Conservation (phyloP, 2,797 vertebrate species). For the Halcyon badia region DNA sequence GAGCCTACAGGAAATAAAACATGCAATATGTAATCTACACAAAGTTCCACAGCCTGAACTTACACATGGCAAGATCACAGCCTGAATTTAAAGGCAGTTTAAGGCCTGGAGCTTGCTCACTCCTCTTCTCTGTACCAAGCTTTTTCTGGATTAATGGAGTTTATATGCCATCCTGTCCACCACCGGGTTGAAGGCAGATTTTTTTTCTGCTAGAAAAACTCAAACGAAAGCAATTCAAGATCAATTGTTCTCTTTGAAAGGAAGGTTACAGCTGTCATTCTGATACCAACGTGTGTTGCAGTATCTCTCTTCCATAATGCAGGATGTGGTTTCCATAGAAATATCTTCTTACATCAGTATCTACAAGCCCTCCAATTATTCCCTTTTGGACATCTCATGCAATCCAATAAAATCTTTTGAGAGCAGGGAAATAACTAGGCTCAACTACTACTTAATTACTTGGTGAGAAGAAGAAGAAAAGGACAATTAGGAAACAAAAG, state of each 20-base stretch:
- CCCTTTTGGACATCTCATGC: background rate
- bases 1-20: background rate
- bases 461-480: conserved; percentile 2
- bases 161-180: background rate
- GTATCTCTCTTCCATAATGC: conserved; percentile 29
- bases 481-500: conserved; percentile 5
- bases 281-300: background rate
- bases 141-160: background rate
- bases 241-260: background rate
- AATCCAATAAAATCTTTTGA: background rate
- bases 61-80: background rate
- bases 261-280: conserved; percentile 34
- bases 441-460: background rate
- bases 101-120: background rate
- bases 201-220: conserved; percentile 34
- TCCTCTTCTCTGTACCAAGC: background rate
- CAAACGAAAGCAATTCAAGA: conserved; percentile 21
- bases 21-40: background rate
- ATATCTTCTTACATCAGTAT: conserved; percentile 28
- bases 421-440: background rate
- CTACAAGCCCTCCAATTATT: background rate
- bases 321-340: conserved; percentile 60
- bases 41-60: background rate
- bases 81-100: background rate
- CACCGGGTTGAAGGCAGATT: background rate